Percentiles rank a stretch among this genome's conserved stretches.
These are phyloP conservation scores for Sylvilagus floridanus DNA, from an alignment of 2,797 vertebrate species.

Conservation along the genomic window DNA sequence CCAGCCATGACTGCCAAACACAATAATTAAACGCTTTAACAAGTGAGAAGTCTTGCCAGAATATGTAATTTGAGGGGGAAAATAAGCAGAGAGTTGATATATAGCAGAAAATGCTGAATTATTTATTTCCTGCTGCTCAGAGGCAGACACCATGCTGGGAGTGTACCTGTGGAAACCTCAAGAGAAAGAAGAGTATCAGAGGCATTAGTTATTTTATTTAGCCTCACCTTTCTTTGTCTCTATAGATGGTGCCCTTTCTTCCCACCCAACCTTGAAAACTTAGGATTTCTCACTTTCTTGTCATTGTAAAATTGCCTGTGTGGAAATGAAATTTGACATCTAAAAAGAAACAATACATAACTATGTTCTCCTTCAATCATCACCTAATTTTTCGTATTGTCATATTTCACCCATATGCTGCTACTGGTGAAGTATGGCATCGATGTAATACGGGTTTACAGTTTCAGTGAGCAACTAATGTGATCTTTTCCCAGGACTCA, in stretches of 20 bases:
- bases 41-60: slow-evolving; percentile 86
- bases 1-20: slow-evolving; percentile 84
- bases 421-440: not conserved
- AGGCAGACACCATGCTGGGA: slow-evolving; percentile 39
- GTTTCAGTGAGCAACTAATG: slow-evolving; percentile 58
- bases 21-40: slow-evolving; percentile 85
- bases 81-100: slow-evolving; percentile 80
- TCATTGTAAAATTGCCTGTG: not conserved
- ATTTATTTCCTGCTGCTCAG: slow-evolving; percentile 53
- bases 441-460: not conserved
- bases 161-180: slow-evolving; percentile 50
- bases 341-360: not conserved
- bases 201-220: not conserved
- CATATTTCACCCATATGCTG: slow-evolving; percentile 60
- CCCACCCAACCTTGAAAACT: slow-evolving; percentile 6
- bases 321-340: not conserved
- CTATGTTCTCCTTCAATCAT: not conserved
- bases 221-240: not conserved
- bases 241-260: not conserved
- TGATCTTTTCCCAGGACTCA: slow-evolving; percentile 53
- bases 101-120: slow-evolving; percentile 75
- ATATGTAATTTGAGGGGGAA: slow-evolving; percentile 83
- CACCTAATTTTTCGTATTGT: slow-evolving; percentile 68
- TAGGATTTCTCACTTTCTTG: not conserved
- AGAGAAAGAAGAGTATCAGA: not conserved